Evolutionary conservation across 2,797 vertebrate genomes (phyloP), one percentile per base, ranked within the genome.

Genomic region (Bradypus variegatus): DNA sequence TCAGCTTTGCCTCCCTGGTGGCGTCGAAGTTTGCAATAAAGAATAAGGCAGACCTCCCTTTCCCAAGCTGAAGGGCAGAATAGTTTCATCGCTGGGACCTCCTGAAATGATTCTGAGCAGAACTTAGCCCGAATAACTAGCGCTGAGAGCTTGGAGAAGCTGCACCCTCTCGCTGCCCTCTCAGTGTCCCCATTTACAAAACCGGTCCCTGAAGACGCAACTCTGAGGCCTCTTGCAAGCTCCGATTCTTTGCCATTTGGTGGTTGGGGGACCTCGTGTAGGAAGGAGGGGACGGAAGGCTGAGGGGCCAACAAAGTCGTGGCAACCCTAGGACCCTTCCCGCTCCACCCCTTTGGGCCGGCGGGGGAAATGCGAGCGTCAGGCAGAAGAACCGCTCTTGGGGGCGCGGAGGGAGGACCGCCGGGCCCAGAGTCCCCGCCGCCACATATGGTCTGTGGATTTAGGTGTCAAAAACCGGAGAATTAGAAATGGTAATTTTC

Each of bases 401-500:
- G 13, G 8, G 6, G 55, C 31, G 0, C n/a, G 65, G 81, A 60
- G 91, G 82, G 94, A 95, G 93, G 92, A 91, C 90, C 79, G 67
- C 85, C 60, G 41, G 80, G 88, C 93, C 90, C 94, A n/a, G 85
- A 88, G 53, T 94, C 95, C 94, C 96, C 95, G 93, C 97, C 96
- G 94, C 95, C 97, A 98, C 97, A 98, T 98, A 97, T 98, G 98
- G 97, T 95, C 96, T 96, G 95, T 97, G 97, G 97, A 97, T 98
- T 97, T 97, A 97, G 97, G 97, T 98, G 97, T 98, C 97, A 97
- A 97, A 98, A 97, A 97, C 96, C 96, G 96, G 96, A 95, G 97
- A 97, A 98, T 98, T 98, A 97, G 97, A 98, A 98, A 98, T 97
- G 97, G 95, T 97, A 98, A 98, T 98, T 98, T 98, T 97, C 97